These are phyloP conservation scores for Lypha dubia DNA, from an alignment of 2,888 invertebrate genomes.

Conservation along the genomic window DNA sequence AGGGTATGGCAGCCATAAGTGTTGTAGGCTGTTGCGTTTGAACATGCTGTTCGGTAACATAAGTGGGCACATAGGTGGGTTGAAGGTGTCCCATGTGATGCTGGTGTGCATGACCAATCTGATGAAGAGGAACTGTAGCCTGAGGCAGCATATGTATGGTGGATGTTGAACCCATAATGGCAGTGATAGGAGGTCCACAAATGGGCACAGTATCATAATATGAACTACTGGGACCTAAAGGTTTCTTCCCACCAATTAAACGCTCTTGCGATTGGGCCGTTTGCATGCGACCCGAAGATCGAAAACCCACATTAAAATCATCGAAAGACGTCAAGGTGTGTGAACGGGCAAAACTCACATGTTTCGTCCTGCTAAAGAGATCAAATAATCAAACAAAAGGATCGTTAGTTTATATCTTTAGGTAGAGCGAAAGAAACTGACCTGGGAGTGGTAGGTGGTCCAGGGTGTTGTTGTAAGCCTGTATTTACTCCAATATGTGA, in stretches of 20 bases:
- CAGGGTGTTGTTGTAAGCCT: constrained; percentile 86
- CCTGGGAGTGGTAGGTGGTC: constrained; percentile 82
- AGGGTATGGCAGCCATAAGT: constrained; percentile 67
- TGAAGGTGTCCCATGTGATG: constrained; percentile 79
- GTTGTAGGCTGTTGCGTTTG: constrained; percentile 72
- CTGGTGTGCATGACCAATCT: constrained; percentile 76
- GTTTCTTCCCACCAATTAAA: constrained; percentile 89
- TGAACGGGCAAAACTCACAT: constrained; percentile 95
- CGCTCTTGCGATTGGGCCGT: constrained; percentile 87
- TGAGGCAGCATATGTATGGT: constrained; percentile 74
- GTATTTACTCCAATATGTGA: constrained; percentile 82
- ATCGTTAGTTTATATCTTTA: not conserved
- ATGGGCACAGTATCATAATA: constrained; percentile 72
- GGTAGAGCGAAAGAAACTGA: constrained; percentile 44
- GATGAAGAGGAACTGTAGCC: constrained; percentile 74
- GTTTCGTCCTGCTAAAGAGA: constrained; percentile 88
- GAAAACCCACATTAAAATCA: constrained; percentile 84
- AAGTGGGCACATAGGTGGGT: constrained; percentile 74
- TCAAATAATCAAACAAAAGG: not conserved
- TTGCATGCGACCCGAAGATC: constrained; percentile 83
- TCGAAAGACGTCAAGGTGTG: constrained; percentile 94
- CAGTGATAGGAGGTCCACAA: constrained; percentile 77
- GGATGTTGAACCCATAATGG: constrained; percentile 65
- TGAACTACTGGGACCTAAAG: constrained; percentile 81
- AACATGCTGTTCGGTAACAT: constrained; percentile 67